Evolutionary conservation across 2,113 vertebrate genomes (phyloP), one percentile per base, ranked within the genome.

Genomic region (Tympanuchus pallidicinctus): DNA sequence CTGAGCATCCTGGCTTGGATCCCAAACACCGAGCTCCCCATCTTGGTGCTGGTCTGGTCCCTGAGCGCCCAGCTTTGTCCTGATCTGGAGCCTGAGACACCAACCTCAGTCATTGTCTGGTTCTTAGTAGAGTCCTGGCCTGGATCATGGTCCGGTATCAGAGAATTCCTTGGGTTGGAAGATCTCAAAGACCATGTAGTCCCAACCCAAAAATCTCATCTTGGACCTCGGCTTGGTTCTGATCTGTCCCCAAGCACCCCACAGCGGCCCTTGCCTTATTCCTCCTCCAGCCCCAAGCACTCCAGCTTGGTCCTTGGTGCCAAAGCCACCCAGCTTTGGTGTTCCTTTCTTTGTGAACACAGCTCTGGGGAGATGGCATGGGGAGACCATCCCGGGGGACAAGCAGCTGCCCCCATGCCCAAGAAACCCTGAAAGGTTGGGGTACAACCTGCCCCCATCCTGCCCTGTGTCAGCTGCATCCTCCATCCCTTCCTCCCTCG

Each of bases 281-380:
- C 64, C 45, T 36, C 16, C n/a, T 20, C 43, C 27, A 18, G 18
- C 18, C 47, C 34, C 3, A 1, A 10, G 8, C 21, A 38, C 43
- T 32, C 25, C 27, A 34, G 2, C 34, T 27, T 7, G 24, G 36
- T 32, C 38, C 45, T 13, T 70, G 6, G 6, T 5, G 1, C 59
- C 0, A 0, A 16, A 40, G 40, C 17, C 42, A 10, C 1, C 36
- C 10, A 10, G 48, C 40, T 36, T 36, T 36, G 0, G 0, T 1
- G 4, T 16, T 17, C 27, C 8, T 38, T n/a, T 27, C 2, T 8
- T 72, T 3, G 8, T 0, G 18, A 56, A 27, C 36, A 20, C 0
- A 0, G 36, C 42, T 43, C 12, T 28, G 15, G 43, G 28, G 28
- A 45, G 36, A 3, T 0, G 3, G 12, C 69, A 65, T 38, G 0